Conservation (phyloP, 2,113 vertebrate genomes). For the Lepidothrix coronata region DNA sequence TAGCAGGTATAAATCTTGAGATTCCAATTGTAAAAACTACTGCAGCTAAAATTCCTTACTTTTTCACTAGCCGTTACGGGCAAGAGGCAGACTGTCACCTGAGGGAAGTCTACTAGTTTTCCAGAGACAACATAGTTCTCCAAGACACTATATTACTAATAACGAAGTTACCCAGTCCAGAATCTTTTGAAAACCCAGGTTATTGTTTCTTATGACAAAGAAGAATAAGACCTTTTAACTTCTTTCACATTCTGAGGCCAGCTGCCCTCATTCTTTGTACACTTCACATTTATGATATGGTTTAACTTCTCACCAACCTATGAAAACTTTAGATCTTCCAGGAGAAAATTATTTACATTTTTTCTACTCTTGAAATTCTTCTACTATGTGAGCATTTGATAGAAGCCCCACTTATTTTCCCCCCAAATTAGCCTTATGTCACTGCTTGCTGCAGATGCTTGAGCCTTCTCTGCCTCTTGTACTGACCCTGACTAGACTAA, state of each 20-base stretch:
- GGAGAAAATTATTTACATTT: neutral
- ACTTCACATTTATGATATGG: neutral
- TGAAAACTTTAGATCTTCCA: neutral
- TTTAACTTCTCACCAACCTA: neutral
- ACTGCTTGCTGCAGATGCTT: neutral
- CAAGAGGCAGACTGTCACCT: neutral
- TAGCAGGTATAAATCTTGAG: neutral
- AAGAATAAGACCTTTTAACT: neutral
- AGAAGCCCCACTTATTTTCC: neutral
- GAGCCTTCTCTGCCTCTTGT: neutral
- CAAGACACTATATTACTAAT: neutral
- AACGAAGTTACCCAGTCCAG: neutral
- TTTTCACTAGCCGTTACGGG: neutral
- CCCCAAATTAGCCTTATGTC: neutral
- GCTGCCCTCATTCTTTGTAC: neutral
- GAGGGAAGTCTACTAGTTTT: neutral
- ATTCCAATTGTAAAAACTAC: neutral
- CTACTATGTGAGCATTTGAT: neutral
- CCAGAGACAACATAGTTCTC: neutral
- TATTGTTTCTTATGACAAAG: neutral
- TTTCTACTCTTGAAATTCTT: neutral
- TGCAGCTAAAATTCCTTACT: neutral
- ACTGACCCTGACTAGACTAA: neutral
- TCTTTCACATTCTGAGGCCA: neutral
- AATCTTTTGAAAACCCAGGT: neutral